Evolutionary conservation across 2,113 vertebrate species (phyloP).

Genomic region (Corydoras sp.): DNA sequence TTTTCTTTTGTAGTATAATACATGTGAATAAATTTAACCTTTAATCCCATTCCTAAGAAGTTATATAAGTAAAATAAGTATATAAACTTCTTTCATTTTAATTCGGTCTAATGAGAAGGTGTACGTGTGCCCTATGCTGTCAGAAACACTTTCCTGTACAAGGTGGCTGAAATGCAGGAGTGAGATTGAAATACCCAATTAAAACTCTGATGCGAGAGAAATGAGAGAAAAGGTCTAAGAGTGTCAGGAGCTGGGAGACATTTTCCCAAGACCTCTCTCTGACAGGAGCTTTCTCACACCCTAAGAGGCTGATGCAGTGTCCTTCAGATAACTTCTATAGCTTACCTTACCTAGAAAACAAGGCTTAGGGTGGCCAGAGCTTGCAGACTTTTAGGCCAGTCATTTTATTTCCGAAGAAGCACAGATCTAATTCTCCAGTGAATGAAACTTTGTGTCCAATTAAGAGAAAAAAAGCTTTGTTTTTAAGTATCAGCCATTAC

Average conservation of each 20-base stretch:
- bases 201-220: constrained; percentile 34
- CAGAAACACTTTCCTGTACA: constrained; percentile 14
- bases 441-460: constrained; percentile 8
- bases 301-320: constrained; percentile 40
- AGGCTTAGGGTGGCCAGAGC: constrained; percentile 13
- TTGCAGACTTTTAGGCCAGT: not conserved
- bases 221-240: constrained; percentile 16
- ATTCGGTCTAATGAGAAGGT: constrained; percentile 15
- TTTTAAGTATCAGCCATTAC: not conserved
- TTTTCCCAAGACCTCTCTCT: constrained; percentile 33
- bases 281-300: constrained; percentile 27
- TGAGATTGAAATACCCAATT: constrained; percentile 38
- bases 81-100: not conserved
- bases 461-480: constrained; percentile 12
- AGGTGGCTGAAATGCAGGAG: constrained; percentile 25
- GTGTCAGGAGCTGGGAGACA: constrained; percentile 28
- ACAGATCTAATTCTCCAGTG: constrained; percentile 3
- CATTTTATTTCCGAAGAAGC: constrained; percentile 23
- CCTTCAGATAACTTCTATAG: constrained; percentile 51
- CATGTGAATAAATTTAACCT: not conserved
- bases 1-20: constrained; percentile 26
- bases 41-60: not conserved
- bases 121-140: constrained; percentile 32
- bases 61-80: not conserved
- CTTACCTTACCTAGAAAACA: constrained; percentile 36